Base-by-base conservation (phyloP, 2,113 vertebrate species). In the Syngnathoides biaculeatus region DNA sequence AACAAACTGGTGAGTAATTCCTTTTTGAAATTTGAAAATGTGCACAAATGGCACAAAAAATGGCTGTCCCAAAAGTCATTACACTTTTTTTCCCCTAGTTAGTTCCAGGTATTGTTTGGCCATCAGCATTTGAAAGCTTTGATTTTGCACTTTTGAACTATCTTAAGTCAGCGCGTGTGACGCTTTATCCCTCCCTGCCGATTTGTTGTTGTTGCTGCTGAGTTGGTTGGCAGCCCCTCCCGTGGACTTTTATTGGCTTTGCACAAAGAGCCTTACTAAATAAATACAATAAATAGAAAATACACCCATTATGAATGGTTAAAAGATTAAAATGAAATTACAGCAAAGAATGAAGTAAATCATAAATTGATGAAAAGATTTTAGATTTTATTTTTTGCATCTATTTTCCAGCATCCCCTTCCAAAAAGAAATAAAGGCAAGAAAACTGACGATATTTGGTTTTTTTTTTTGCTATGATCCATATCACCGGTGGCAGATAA, bases 401-500 rank as follows among this genome's bases (percentile, higher is more conserved):
- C 5, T 17, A 3, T 50, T 42, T 19, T 20, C 59, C 42, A 12
- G 20, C 48, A 10, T 22, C 58, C 15, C 6, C 27, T n/a, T 53
- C 38, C 20, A 64, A 64, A 60, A 42, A 75, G 7, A 50, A 19
- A 56, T 39, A 39, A 40, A 5, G 19, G 20, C 39, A 22, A 1
- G 0, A 14, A 39, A 61, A 14, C 39, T 38, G 9, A 1, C 2
- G 11, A 61, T 30, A 60, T 74, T 48, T 60, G 30, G 2, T 61
- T 78, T 72, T 71, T 71, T 1, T 61, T 78, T 72, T 71, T 71
- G 53, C 50, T 66, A 24, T 48, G 45, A 67, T 81, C 67, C 62
- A 58, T 52, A 64, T 79, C 57, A 69, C 72, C 71, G 67, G 68
- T 70, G 64, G 67, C 73, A 78, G 79, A 79, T 79, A 66, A 80